A percentile compares a stretch with the other conserved stretches of the same genome.
Conservation (phyloP, 2,113 vertebrate genomes). For the Lynx canadensis region DNA sequence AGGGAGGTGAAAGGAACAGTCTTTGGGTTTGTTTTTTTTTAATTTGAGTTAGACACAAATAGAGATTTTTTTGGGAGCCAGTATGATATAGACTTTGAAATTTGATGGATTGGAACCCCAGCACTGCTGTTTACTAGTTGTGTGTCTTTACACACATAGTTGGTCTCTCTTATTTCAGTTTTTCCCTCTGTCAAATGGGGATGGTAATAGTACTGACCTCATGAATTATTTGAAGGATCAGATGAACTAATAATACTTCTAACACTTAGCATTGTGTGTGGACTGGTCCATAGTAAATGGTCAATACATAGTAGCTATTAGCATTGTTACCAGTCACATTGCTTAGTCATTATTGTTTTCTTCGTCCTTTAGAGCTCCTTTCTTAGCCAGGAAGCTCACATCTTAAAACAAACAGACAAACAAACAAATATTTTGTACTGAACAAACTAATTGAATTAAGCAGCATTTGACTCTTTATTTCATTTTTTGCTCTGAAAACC, state of each 20-base stretch:
- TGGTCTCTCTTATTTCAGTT: background rate
- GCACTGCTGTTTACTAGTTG: background rate
- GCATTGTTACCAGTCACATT: background rate
- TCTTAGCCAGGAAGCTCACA: background rate
- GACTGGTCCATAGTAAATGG: background rate
- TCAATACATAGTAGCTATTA: background rate
- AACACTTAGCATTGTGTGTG: background rate
- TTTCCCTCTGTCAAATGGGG: background rate
- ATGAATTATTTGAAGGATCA: background rate
- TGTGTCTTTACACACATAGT: background rate
- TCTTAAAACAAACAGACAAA: background rate
- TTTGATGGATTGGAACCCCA: background rate
- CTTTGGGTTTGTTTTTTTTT: background rate
- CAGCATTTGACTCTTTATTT: conserved; percentile 58
- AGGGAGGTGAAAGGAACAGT: background rate
- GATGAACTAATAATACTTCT: background rate
- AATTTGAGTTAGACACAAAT: background rate
- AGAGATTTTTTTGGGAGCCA: background rate
- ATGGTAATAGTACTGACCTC: background rate
- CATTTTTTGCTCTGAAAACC: conserved; percentile 46
- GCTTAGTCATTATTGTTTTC: background rate
- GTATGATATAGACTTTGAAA: background rate
- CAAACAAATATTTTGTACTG: background rate
- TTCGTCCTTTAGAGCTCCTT: background rate
- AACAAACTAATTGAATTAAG: conserved; percentile 49